phyloP scores from a whole-genome alignment of 2,888 invertebrate genomes.

The Epistrophella euchroma region DNA sequence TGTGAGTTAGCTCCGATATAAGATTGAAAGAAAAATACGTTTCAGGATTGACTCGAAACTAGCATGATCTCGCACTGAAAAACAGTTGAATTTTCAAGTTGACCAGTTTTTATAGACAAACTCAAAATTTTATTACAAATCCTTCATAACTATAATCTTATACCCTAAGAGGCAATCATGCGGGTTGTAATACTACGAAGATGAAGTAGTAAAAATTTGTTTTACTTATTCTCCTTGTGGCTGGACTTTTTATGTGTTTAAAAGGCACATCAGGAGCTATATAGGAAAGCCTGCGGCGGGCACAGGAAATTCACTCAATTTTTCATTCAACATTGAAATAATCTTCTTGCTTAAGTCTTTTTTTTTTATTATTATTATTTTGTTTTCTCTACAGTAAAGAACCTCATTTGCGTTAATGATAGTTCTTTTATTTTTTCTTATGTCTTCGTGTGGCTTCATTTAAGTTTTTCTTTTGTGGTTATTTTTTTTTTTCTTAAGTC shows the following conservation, averaged over 20 bases:
- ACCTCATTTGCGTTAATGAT: constrained; percentile 63
- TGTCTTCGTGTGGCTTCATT: constrained; percentile 29
- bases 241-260: constrained; percentile 6
- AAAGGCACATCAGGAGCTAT: constrained; percentile 3
- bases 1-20: no score
- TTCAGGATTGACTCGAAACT: no score
- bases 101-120: no score
- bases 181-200: neutral
- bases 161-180: constrained; percentile 2
- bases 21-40: no score
- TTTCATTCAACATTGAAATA: constrained; percentile 43
- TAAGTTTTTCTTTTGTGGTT: constrained; percentile 23
- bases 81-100: no score
- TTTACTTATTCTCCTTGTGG: constrained; percentile 8
- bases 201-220: constrained; percentile 18
- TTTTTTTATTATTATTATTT: constrained; percentile 14
- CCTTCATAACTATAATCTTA: no score
- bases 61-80: no score
- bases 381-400: neutral
- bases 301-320: constrained; percentile 60
- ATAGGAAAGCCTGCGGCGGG: constrained; percentile 32
- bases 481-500: constrained; percentile 27
- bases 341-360: constrained; percentile 4
- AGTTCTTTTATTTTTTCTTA: constrained; percentile 27
- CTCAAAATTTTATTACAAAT: no score